These are phyloP conservation scores for Amphiprion percula DNA, from an alignment of 2,113 vertebrate genomes.

Conservation along the genomic window DNA sequence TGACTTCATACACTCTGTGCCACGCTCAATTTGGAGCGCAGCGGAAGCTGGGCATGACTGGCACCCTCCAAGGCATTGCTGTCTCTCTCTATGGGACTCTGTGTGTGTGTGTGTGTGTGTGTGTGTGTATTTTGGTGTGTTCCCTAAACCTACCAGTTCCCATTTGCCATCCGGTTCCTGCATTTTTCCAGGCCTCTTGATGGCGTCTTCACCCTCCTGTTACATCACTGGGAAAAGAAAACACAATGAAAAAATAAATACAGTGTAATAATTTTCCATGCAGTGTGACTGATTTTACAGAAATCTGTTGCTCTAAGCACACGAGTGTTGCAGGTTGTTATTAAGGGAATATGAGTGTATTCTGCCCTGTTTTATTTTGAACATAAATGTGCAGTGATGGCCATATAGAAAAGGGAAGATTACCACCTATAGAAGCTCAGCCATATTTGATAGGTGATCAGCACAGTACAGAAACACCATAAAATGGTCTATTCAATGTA, in stretches of 20 bases:
- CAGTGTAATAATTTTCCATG: neutral
- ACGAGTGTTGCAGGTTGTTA: neutral
- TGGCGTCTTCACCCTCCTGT: slow-evolving; percentile 14
- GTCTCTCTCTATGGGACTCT: slow-evolving; percentile 61
- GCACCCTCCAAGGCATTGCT: slow-evolving; percentile 77
- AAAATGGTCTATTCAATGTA: neutral
- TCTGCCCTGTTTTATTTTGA: slow-evolving; percentile 20
- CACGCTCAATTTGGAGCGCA: slow-evolving; percentile 80
- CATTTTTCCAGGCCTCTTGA: slow-evolving; percentile 25
- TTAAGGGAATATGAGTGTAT: neutral
- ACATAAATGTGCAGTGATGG: neutral
- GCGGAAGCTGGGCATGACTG: slow-evolving; percentile 79
- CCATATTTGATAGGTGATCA: neutral
- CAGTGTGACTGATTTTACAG: neutral
- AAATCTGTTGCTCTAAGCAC: neutral
- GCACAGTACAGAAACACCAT: neutral
- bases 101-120: slow-evolving; percentile 39
- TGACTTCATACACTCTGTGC: slow-evolving; percentile 82
- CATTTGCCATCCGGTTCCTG: slow-evolving; percentile 41
- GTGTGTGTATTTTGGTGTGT: slow-evolving; percentile 37
- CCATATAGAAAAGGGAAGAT: neutral
- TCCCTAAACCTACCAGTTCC: slow-evolving; percentile 45
- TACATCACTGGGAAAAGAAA: slow-evolving; percentile 45
- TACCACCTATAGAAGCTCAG: neutral
- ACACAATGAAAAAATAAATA: neutral